Conservation (phyloP, 2,113 vertebrate species). For the Epinephelus lanceolatus region DNA sequence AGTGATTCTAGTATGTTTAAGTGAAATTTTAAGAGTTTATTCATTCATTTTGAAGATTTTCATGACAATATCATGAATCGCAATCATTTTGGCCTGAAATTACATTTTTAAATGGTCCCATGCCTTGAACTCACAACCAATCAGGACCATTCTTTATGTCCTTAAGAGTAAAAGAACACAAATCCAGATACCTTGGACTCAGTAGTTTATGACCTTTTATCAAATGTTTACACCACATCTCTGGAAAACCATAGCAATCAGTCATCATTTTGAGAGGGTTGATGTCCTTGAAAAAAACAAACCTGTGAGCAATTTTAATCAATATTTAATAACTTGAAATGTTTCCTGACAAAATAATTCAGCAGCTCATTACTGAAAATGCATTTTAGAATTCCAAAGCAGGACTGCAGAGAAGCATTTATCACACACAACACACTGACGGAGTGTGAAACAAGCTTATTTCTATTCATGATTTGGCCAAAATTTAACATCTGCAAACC, state of each 20-base stretch:
- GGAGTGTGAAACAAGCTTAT: not conserved
- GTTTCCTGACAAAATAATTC: conserved; percentile 48
- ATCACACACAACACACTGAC: not conserved
- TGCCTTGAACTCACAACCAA: not conserved
- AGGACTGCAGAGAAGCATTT: not conserved
- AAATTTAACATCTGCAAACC: not conserved
- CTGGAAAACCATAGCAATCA: not conserved
- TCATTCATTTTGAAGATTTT: too few species aligned
- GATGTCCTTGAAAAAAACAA: not conserved
- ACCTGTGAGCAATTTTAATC: conserved; percentile 36
- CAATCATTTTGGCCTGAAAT: too few species aligned
- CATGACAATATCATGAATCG: too few species aligned
- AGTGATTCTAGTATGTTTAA: too few species aligned
- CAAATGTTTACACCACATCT: not conserved
- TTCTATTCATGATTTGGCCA: not conserved
- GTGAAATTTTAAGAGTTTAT: too few species aligned
- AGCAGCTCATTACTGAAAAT: conserved; percentile 55
- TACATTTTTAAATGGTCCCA: too few species aligned
- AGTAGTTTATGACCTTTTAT: not conserved
- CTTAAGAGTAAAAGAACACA: not conserved
- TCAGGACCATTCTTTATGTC: not conserved
- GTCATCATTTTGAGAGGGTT: not conserved
- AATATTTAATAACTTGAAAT: conserved; percentile 57
- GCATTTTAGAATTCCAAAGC: conserved; percentile 32
- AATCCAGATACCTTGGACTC: not conserved